A percentile compares a stretch with the other conserved stretches of the same genome.
Evolutionary conservation across 2,797 vertebrate species (phyloP).

Genomic region (Neosilurus hyrtlii): DNA sequence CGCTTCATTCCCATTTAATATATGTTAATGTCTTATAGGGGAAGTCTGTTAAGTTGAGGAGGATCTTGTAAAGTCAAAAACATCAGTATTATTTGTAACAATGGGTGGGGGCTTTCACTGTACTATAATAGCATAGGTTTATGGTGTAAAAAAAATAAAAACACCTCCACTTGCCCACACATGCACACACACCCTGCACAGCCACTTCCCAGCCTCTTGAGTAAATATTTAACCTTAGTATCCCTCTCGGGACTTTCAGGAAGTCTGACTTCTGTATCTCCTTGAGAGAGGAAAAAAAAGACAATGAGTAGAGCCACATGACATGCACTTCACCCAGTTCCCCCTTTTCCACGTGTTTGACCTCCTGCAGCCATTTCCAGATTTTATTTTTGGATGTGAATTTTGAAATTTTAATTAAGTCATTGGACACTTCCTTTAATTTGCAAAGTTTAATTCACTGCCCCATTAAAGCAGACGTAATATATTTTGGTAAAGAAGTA

Average conservation of each 20-base stretch:
- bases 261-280: conserved; percentile 55
- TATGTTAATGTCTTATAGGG: not conserved
- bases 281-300: conserved; percentile 45
- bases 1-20: no score
- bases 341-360: conserved; percentile 9
- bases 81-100: conserved; percentile 45
- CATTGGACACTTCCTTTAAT: not conserved
- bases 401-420: conserved; percentile 1
- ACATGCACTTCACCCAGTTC: conserved; percentile 19
- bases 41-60: not conserved
- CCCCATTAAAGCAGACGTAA: not conserved
- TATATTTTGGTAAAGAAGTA: not conserved
- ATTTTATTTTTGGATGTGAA: not conserved
- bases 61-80: conserved; percentile 1
- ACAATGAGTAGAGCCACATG: conserved; percentile 46
- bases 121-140: conserved; percentile 43
- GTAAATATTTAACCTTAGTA: conserved; percentile 60
- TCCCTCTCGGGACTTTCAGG: conserved; percentile 54
- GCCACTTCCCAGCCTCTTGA: conserved; percentile 54
- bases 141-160: conserved; percentile 48
- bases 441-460: not conserved
- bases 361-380: conserved; percentile 7
- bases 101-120: conserved; percentile 31
- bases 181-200: conserved; percentile 41
- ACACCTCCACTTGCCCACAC: conserved; percentile 38